These are phyloP conservation scores for Strongylocentrotus purpuratus DNA, from an alignment of 35 echinoderm and acorn worm genomes.

Conservation along the genomic window DNA sequence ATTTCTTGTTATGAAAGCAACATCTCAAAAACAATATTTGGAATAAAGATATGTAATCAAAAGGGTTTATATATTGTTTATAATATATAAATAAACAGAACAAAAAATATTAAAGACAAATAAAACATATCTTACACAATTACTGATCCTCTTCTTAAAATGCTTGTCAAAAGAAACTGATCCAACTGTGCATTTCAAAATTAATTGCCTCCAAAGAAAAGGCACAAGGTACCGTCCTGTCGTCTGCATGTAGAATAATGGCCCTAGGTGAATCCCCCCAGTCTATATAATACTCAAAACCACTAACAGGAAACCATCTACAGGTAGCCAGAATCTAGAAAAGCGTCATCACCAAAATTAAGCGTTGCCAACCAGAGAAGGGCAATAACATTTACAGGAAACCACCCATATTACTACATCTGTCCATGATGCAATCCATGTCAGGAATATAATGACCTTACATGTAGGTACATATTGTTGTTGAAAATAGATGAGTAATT, in stretches of 20 bases:
- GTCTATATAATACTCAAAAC: not conserved
- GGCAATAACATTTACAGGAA: not conserved
- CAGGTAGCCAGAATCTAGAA: not conserved
- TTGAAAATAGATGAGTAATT: no score
- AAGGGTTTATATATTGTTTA: not conserved
- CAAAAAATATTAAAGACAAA: not conserved
- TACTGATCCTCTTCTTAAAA: not conserved
- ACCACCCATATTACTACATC: not conserved
- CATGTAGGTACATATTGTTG: not conserved
- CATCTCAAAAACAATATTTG: not conserved
- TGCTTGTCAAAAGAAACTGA: not conserved
- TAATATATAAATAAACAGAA: not conserved
- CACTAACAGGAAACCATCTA: not conserved
- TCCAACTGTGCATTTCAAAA: not conserved
- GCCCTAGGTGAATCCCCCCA: not conserved
- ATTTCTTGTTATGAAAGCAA: not conserved
- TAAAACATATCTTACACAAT: not conserved
- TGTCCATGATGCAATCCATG: not conserved
- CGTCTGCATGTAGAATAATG: not conserved
- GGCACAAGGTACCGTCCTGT: not conserved
- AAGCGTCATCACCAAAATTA: not conserved
- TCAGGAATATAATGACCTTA: not conserved
- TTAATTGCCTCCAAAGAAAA: not conserved
- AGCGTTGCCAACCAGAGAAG: not conserved
- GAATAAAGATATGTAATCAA: not conserved